These are phyloP conservation scores for Rhagophthalmus giganteus DNA, from an alignment of 2,888 invertebrate species.

Conservation along the genomic window DNA sequence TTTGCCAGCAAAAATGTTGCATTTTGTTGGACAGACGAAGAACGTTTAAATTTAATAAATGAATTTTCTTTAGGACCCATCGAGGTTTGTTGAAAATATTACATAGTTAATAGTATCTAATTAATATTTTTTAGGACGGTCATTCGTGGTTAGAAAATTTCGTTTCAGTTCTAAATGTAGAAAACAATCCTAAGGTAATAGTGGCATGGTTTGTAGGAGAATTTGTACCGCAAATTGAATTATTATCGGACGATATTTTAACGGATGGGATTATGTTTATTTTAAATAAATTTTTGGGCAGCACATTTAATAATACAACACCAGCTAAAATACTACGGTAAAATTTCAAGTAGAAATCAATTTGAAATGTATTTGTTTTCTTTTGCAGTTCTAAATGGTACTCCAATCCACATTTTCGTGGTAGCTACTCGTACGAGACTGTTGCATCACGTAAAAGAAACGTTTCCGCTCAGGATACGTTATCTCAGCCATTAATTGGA, in stretches of 20 bases:
- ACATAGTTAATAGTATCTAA: background rate
- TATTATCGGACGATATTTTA: conserved; percentile 60
- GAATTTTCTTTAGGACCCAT: conserved; percentile 31
- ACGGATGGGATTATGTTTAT: conserved; percentile 44
- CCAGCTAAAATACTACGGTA: conserved; percentile 51
- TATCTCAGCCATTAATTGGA: conserved; percentile 23
- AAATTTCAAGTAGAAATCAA: conserved; percentile 6
- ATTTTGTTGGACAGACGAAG: conserved; percentile 62
- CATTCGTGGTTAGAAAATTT: conserved; percentile 67
- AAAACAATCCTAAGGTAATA: conserved; percentile 64
- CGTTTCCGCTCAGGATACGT: conserved; percentile 3
- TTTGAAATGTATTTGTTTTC: conserved; percentile 29
- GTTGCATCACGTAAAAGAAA: conserved; percentile 20
- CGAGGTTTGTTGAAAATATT: background rate
- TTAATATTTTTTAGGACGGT: conserved; percentile 39
- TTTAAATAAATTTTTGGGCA: conserved; percentile 60
- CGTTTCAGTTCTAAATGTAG: conserved; percentile 68
- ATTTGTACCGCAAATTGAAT: conserved; percentile 65
- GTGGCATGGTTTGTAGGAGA: conserved; percentile 71
- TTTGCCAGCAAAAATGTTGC: conserved; percentile 62
- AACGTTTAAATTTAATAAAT: conserved; percentile 39
- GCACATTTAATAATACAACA: conserved; percentile 56
- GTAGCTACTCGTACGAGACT: conserved; percentile 35
- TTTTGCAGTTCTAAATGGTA: conserved; percentile 67
- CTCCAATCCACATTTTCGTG: conserved; percentile 63